Evolutionary conservation across 2,113 vertebrate genomes (phyloP), one percentile per base, ranked within the genome.

Genomic region (Muntiacus reevesi): DNA sequence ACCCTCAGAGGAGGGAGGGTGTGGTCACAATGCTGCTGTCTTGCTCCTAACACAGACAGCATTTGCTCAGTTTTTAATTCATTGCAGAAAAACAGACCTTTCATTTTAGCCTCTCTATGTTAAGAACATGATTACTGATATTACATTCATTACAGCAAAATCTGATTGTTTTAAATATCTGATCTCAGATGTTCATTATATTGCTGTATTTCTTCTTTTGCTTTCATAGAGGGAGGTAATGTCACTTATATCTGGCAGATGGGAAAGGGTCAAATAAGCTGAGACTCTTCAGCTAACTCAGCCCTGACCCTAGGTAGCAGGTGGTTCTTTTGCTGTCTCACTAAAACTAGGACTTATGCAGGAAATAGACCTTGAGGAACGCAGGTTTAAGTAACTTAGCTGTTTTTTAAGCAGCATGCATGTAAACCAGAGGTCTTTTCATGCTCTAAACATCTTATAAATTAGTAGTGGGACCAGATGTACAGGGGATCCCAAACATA

Each of bases 281-380:
- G 71, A 95, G 95, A 96, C 64, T 97, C 88, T 97, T 78, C 85
- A 85, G 9, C 17, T 52, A 50, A 85, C 57, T 81, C 54, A 92
- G 25, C 82, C 67, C 54, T 62, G 45, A 47, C 83, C 67, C 40
- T 40, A 50, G 67, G 45, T 62, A 92, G 43, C 45, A 96, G 78
- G 54, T 95, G 76, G 43, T 71, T 95, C 84, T 87, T 97, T 67
- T 95, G 95, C 83, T 97, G 45, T 95, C 36, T 91, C 30, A 23
- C 50, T 89, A 52, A 93, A 93, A 89, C 36, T 83, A 14, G 30
- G 36, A 52, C 2, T 88, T 95, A 62, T 45, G 78, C 7, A 45
- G 57, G 86, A 96, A 96, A 91, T 3, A 74, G 79, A 4, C 33
- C 13, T 88, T 52, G 78, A 97, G 62, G 86, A 93, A 97, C 55